Percentiles rank a stretch among this genome's conserved stretches.
Evolutionary conservation across 2,113 vertebrate genomes (phyloP).

Genomic region (Dunckerocampus dactyliophorus): DNA sequence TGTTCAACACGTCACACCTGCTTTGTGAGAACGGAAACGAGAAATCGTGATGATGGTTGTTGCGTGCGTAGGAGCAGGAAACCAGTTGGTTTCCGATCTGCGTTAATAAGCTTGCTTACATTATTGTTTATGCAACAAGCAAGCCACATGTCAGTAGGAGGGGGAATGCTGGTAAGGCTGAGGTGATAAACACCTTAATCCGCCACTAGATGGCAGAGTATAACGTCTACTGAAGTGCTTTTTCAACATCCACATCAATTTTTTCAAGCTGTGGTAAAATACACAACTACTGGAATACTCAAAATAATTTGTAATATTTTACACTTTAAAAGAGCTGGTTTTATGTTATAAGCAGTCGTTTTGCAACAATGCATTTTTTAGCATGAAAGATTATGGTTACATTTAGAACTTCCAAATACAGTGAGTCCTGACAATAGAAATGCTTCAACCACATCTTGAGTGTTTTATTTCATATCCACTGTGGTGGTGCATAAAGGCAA

Average conservation of each 20-base stretch:
- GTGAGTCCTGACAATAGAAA: too few species aligned
- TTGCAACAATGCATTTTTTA: too few species aligned
- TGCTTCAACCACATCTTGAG: too few species aligned
- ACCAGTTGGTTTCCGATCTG: slow-evolving; percentile 53
- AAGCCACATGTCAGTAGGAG: slow-evolving; percentile 21
- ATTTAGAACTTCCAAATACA: too few species aligned
- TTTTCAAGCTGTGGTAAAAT: neutral
- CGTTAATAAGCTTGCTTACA: slow-evolving; percentile 36
- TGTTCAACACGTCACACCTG: neutral
- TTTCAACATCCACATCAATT: too few species aligned
- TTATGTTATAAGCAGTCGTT: too few species aligned
- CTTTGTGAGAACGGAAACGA: slow-evolving; percentile 29
- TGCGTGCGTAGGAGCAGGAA: slow-evolving; percentile 50
- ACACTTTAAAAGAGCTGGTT: too few species aligned
- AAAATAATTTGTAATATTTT: too few species aligned
- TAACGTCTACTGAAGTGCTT: slow-evolving; percentile 5
- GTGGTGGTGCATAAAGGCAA: too few species aligned
- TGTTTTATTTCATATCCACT: too few species aligned
- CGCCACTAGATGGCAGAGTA: slow-evolving; percentile 51
- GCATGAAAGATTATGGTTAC: too few species aligned
- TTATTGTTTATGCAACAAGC: slow-evolving; percentile 33
- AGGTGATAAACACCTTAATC: slow-evolving; percentile 1
- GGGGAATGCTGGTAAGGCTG: neutral
- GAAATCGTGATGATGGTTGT: slow-evolving; percentile 39
- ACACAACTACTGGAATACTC: neutral